Base-by-base conservation (phyloP, 2,888 invertebrate genomes). In the Brenthis ino region DNA sequence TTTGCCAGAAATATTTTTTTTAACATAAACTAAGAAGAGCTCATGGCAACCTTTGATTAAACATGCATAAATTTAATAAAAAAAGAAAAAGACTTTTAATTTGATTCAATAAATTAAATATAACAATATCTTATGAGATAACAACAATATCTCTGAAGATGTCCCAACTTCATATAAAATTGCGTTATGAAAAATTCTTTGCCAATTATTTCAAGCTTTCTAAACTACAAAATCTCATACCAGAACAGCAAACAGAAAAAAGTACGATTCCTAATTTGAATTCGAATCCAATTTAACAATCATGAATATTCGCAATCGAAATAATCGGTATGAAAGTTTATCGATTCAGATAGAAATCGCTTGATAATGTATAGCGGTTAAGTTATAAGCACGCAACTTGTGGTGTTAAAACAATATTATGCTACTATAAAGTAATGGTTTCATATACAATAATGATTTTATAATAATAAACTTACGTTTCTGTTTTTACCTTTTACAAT, bases 261-360 rank as follows among this genome's bases (percentile, higher is more conserved):
- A 53, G 51, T 16, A 48, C 20, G 43, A 57, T 60, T 65, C 65
- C 68, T 71, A 68, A 71, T 68, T 61, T 48, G 55, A 71, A 68
- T 71, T 71, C 58, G 54, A 68, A 65, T 64, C 50, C 65, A 71
- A 68, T 68, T 65, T 43, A 57, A 68, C 70, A 61, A 68, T 71
- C 68, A 71, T 71, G 68, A 65, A 68, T 71, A 71, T 71, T 71
- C 65, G 54, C 68, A 67, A 67, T 68, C 68, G 70, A 72, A 67
- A 67, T 69, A 72, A 67, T 70, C 71, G 67, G 67, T 69, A 67
- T 68, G 73, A 74, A 74, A 74, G 73, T 70, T 69, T 69, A 70
- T 70, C 70, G 72, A 68, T 71, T 69, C 50, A 57, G 58, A 72
- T 72, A 72, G 74, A 73, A 73, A 73, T 72, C 72, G 67, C 11